Evolutionary conservation across 2,113 vertebrate genomes (phyloP).

Genomic region (Hemiprocne comata): DNA sequence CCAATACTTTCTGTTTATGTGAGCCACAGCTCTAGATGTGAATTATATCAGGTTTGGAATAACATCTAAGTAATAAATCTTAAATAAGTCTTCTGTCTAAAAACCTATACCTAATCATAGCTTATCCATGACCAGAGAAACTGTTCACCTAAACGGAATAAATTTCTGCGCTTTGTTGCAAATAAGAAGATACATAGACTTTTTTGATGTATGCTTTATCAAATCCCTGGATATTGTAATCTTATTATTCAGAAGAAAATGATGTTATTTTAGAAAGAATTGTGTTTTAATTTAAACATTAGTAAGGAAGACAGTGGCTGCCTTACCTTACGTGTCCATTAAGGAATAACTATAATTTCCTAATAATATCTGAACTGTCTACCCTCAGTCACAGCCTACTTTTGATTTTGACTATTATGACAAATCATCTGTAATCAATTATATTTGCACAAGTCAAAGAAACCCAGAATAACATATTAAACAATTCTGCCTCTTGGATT

Average conservation of each 20-base stretch:
- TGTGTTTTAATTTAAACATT: neutral
- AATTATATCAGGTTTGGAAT: neutral
- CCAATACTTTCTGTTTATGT: neutral
- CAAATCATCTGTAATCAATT: neutral
- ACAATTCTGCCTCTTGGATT: neutral
- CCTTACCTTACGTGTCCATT: neutral
- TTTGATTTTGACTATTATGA: neutral
- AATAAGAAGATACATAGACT: neutral
- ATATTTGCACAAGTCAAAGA: neutral
- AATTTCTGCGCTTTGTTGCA: neutral
- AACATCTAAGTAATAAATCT: neutral
- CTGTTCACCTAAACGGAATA: neutral
- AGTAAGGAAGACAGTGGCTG: neutral
- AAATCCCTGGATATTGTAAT: neutral
- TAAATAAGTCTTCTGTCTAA: neutral
- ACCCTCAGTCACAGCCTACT: neutral
- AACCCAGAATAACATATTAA: neutral
- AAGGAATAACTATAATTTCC: neutral
- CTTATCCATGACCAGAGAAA: neutral
- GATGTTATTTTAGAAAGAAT: neutral
- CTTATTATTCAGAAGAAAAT: neutral
- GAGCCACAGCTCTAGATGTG: neutral
- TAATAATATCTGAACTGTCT: neutral
- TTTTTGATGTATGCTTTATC: neutral
- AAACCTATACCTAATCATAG: neutral